Conservation (phyloP, 2,888 invertebrate species). For the Phrixothrix hirtus region DNA sequence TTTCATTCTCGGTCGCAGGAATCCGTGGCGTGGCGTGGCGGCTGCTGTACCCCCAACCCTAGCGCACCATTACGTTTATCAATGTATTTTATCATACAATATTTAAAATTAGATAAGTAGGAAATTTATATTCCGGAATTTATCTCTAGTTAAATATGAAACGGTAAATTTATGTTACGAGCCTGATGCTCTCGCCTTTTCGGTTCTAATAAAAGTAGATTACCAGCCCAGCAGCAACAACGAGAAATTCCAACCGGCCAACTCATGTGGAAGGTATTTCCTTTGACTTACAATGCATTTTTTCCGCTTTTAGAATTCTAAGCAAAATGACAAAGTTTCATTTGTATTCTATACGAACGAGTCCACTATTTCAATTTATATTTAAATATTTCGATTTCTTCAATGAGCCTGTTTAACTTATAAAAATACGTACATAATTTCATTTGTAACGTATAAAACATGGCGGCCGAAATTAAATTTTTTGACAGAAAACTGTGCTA, state of each 20-base stretch:
- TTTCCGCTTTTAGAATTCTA: not conserved
- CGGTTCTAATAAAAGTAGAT: conserved; percentile 2
- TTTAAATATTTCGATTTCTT: too few relatives aligned
- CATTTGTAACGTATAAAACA: too few relatives aligned
- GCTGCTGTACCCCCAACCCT: conserved; percentile 13
- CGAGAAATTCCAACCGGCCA: conserved; percentile 1
- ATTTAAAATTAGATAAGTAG: conserved; percentile 23
- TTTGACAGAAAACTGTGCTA: too few relatives aligned
- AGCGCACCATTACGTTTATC: conserved; percentile 17
- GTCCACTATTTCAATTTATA: too few relatives aligned
- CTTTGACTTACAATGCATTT: conserved; percentile 5
- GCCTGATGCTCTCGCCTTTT: not conserved
- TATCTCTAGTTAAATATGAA: conserved; percentile 18
- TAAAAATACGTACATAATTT: too few relatives aligned
- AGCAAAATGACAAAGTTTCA: not conserved
- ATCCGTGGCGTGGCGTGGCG: conserved; percentile 10
- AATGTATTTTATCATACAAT: conserved; percentile 19
- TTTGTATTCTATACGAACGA: too few relatives aligned
- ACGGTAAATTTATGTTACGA: conserved; percentile 1
- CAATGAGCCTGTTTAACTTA: not conserved
- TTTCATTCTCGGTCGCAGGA: conserved; percentile 27
- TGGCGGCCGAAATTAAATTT: too few relatives aligned
- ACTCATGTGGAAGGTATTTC: conserved; percentile 16
- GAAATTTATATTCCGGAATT: conserved; percentile 14
- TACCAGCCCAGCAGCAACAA: not conserved